Conservation (phyloP, 1,140 invertebrate species). For the Anadara kagoshimensis region DNA sequence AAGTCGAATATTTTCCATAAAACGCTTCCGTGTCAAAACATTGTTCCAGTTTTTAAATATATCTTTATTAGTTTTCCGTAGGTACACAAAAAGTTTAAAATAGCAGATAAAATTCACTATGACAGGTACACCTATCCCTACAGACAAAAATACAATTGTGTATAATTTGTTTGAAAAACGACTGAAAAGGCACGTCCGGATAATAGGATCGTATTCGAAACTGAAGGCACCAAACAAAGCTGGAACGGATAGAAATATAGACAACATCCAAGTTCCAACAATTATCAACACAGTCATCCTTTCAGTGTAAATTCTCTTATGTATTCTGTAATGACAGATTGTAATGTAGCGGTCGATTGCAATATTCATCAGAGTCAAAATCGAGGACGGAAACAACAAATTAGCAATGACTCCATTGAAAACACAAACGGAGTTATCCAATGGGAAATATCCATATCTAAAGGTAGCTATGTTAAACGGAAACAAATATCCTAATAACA, state of each 20-base stretch:
- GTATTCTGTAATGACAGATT: neutral
- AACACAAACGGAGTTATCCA: neutral
- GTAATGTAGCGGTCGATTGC: neutral
- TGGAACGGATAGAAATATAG: neutral
- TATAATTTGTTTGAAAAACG: neutral
- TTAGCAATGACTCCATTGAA: neutral
- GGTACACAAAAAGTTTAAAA: neutral
- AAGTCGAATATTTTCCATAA: neutral
- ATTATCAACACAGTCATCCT: neutral
- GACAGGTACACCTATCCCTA: neutral
- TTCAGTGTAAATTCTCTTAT: neutral
- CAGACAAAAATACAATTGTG: neutral
- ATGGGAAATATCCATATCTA: neutral
- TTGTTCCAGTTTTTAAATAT: neutral
- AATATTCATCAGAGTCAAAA: neutral
- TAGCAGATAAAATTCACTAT: neutral
- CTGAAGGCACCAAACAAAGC: neutral
- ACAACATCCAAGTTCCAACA: neutral
- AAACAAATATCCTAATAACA: neutral
- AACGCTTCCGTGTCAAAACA: neutral
- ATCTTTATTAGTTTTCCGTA: neutral
- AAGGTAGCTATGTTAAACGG: neutral
- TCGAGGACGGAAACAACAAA: neutral
- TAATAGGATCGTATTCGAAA: neutral
- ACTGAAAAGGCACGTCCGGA: neutral